A percentile compares a stretch with the other conserved stretches of the same genome.
Evolutionary conservation across 2,113 vertebrate species (phyloP).

Genomic region (Ceyx melanurus): DNA sequence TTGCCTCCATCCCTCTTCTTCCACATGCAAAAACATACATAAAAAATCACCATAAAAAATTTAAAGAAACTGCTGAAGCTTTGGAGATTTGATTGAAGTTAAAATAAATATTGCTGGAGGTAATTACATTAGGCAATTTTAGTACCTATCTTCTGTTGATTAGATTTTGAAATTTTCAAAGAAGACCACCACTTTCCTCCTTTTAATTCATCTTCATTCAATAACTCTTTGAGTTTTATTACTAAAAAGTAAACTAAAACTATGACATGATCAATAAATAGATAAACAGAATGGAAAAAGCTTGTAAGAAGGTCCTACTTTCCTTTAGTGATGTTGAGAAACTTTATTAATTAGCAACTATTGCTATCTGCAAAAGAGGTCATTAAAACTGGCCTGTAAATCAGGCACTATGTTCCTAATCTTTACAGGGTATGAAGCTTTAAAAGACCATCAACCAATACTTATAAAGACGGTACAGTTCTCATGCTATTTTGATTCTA

Average conservation of each 20-base stretch:
- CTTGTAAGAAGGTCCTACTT: neutral
- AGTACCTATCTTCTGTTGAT: neutral
- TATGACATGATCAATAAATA: neutral
- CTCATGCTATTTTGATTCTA: conserved; percentile 46
- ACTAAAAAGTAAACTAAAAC: neutral
- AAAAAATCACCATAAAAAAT: neutral
- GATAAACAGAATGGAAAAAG: neutral
- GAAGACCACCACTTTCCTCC: neutral
- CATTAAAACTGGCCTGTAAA: neutral
- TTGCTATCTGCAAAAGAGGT: neutral
- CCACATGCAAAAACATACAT: neutral
- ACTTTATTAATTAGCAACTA: neutral
- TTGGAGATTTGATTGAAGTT: neutral
- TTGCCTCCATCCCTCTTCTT: neutral
- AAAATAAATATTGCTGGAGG: neutral
- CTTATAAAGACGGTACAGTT: neutral
- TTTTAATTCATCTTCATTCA: neutral
- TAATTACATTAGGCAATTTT: neutral
- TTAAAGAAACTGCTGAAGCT: neutral
- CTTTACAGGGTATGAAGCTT: neutral
- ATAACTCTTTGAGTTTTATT: neutral
- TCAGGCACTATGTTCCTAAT: neutral
- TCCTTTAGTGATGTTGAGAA: neutral
- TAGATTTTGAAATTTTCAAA: neutral
- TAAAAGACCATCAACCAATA: neutral